Conservation (phyloP, 2,113 vertebrate genomes). For the Strigops habroptila region DNA sequence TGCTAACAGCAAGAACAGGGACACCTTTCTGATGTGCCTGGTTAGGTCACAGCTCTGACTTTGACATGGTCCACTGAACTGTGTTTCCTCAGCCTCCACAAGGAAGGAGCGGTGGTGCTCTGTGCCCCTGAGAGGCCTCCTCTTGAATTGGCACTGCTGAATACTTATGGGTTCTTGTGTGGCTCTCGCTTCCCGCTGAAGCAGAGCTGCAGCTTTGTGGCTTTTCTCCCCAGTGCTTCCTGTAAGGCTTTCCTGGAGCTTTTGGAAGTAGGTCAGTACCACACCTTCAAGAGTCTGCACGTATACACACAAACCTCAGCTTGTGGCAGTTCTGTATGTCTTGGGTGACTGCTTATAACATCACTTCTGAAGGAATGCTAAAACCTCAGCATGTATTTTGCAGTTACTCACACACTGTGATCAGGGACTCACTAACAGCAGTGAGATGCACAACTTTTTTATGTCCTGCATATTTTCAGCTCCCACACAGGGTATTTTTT, state of each 20-base stretch:
- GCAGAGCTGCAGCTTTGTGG: constrained; percentile 3
- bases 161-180: background rate
- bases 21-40: background rate
- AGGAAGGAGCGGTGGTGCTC: background rate
- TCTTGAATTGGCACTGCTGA: background rate
- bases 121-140: background rate
- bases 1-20: background rate
- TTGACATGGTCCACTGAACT: background rate
- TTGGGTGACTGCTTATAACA: background rate
- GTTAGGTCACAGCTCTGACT: background rate
- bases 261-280: constrained; percentile 29
- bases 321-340: background rate
- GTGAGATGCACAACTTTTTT: background rate
- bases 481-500: background rate
- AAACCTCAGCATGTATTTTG: background rate
- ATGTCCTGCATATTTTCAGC: background rate
- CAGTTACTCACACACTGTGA: background rate
- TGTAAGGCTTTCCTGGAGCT: constrained; percentile 3
- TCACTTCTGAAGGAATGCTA: background rate
- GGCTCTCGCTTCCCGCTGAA: background rate
- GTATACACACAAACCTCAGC: background rate
- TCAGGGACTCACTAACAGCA: background rate
- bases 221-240: constrained; percentile 3
- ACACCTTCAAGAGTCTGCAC: background rate
- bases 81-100: background rate